Evolutionary conservation across 2,888 invertebrate species (phyloP), one percentile per base, ranked within the genome.

Genomic region (Melangyna quadrimaculata): DNA sequence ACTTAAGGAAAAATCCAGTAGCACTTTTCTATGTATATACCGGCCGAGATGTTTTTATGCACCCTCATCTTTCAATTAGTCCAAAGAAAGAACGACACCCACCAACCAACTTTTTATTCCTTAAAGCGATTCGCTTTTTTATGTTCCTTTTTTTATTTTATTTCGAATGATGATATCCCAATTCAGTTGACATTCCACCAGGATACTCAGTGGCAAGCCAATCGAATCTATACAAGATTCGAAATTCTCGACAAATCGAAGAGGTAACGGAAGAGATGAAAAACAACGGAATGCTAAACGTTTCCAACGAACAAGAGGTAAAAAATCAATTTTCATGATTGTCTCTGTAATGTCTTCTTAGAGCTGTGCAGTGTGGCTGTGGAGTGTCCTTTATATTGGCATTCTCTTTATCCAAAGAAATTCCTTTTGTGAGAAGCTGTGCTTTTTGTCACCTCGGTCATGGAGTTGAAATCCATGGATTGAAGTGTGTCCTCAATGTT

Each of bases 321-420:
- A 17, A 37, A 37, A 77, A 77, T 75, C 84, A 80, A 84, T 84
- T 80, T 75, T 71, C 74, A 57, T 75, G 79, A 79, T 75, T 80
- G 74, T 71, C 57, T 71, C 35, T 27, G 70, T 40, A n/a, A n/a
- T 48, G 32, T 57, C 27, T 71, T 72, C 7, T 5, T 10, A 10
- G 32, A 35, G 69, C 48, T 67, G n/a, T n/a, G 32, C 29, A 35
- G 61, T 53, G 48, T 48, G 51, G 53, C n/a, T 51, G 35, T 2
- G 43, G 61, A n/a, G n/a, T n/a, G 35, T 67, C 35, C 67, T 67
- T 32, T 43, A 51, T 57, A 61, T 74, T 75, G 71, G 22, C 72
- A 59, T 70, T 75, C 48, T 37, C 51, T 53, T 57, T 22, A 35
- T 59, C 59, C 59, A 65, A 75, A 75, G 71, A 51, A 79, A 77